Base-by-base conservation (phyloP, 2,888 invertebrate species). In the Lepeophtheirus nordmannii region DNA sequence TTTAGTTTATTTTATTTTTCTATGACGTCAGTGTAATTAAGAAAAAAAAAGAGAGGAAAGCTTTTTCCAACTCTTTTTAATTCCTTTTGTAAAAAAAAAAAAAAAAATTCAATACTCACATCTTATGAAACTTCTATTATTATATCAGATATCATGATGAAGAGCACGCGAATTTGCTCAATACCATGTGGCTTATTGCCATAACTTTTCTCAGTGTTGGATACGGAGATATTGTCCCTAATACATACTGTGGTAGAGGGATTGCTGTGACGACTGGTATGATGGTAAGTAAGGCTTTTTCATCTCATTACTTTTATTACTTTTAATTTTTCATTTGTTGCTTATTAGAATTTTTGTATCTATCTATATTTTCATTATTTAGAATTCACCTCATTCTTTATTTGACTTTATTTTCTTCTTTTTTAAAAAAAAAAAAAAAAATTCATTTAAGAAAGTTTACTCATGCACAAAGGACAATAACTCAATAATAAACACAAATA, bases 101-200 rank as follows among this genome's bases (percentile, higher is more conserved):
- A 30, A 30, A 30, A 30, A n/a, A n/a, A n/a, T n/a, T n/a, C n/a
- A n/a, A n/a, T n/a, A 30, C 30, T 30, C 7, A 30, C 7, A 30
- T 30, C 30, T 30, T 30, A 30, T 30, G 30, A 30, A 30, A 30
- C 30, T 30, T 23, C 41, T 62, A 20, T 41, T 22, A 30, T 57
- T 17, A 46, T 56, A 30, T 23, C 76, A 96, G 96, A 84, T 91
- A 92, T 83, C 93, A 96, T 82, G 94, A 96, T 77, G 90, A 90
- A 80, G 91, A 93, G 80, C 94, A 96, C 80, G 93, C 92, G 78
- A 96, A 96, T 82, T 86, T 96, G 77, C 85, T 93, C 78, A 97
- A 97, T 82, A 92, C 97, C 75, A 94, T 98, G 91, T 98, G 98
- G 97, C 86, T 98, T 80, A 96, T 98, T 79, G 94, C 97, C 76